Evolutionary conservation across 1,140 invertebrate species (phyloP), one percentile per base, ranked within the genome.

Genomic region (Caenorhabditis elegans): DNA sequence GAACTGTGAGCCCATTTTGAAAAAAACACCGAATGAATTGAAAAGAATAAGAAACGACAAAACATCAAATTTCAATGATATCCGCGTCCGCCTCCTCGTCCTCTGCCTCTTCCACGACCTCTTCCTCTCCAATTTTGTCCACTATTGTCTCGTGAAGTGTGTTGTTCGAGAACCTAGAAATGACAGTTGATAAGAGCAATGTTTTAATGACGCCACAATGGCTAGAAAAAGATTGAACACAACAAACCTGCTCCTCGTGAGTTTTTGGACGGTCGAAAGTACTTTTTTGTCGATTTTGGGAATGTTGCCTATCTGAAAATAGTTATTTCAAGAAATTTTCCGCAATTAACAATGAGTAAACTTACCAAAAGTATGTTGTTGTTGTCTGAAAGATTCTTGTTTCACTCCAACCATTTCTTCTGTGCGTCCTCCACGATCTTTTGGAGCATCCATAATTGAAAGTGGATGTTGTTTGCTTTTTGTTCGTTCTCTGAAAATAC

Each of bases 401-500:
- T 70, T 60, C 34, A 79, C 34, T 51, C 65, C 80, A 53, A 28
- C 19, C 24, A 81, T 75, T 8, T 76, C 65, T 13, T 51, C 75
- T n/a, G 65, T 81, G 17, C 80, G 39, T 11, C 80, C 65, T n/a
- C 75, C 80, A 24, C 78, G 48, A 43, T 81, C 75, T 22, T 48
- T 46, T 22, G 65, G 80, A 46, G 65, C 65, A n/a, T 36, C 48
- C 2, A 28, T 31, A 39, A 76, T 2, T 13, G 70, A 60, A 22
- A 51, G 19, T 19, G 75, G 75, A 19, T 81, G 51, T 26, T 60
- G 36, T n/a, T 48, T 79, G 17, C 34, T 65, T 17, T 39, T 43
- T 17, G 65, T 76, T 39, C 34, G 34, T 39, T 39, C 13, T 39
- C 60, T 70, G n/a, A 60, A 34, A 60, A 34, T 34, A 34, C 28